phyloP scores from a whole-genome alignment of 1,140 invertebrate genomes.

The Cyrtorhinus lividipennis region DNA sequence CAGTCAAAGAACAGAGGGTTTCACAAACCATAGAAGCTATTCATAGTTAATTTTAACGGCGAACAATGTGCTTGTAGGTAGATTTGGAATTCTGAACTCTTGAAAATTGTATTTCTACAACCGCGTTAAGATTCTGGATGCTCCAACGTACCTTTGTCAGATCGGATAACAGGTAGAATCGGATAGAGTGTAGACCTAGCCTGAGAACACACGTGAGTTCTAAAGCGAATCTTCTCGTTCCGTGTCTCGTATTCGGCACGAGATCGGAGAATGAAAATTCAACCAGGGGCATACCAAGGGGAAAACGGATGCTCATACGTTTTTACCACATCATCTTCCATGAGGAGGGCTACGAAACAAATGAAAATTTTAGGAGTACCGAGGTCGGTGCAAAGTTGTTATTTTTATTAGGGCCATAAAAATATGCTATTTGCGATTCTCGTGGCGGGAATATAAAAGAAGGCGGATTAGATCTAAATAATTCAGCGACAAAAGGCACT shows the following conservation, averaged over 20 bases:
- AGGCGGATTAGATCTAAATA: slow-evolving; percentile 6
- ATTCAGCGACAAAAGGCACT: slow-evolving; percentile 2
- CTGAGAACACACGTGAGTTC: not conserved
- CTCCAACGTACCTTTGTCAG: too few relatives aligned
- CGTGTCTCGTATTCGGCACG: not conserved
- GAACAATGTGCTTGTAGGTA: too few relatives aligned
- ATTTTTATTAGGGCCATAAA: slow-evolving; percentile 3
- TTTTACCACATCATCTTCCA: not conserved
- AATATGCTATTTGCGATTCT: slow-evolving; percentile 3
- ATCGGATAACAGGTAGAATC: too few relatives aligned
- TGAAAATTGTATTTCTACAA: too few relatives aligned
- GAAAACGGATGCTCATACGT: not conserved
- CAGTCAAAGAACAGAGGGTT: too few relatives aligned
- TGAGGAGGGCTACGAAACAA: not conserved
- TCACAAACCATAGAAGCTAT: too few relatives aligned
- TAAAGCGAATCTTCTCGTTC: not conserved
- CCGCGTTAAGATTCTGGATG: too few relatives aligned
- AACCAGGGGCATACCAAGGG: not conserved
- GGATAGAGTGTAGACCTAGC: too few relatives aligned
- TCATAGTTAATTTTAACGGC: too few relatives aligned
- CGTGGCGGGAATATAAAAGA: slow-evolving; percentile 1
- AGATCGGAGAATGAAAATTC: not conserved
- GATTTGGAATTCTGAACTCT: too few relatives aligned
- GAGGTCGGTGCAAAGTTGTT: slow-evolving; percentile 1
- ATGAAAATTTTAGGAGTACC: not conserved